A percentile compares a stretch with the other conserved stretches of the same genome.
phyloP scores from a whole-genome alignment of 2,113 vertebrate genomes.

The Columba janthina region DNA sequence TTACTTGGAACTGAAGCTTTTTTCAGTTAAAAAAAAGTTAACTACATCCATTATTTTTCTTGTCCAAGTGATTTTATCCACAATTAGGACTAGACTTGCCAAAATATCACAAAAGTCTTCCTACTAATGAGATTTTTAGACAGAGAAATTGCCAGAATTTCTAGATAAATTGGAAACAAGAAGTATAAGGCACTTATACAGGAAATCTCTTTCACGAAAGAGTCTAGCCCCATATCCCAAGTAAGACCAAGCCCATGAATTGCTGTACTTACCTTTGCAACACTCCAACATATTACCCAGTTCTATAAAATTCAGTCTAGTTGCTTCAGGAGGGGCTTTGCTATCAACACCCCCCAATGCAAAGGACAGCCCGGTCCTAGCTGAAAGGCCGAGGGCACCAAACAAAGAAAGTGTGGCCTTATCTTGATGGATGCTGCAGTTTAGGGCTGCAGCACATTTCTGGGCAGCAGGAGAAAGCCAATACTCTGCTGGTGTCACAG shows the following conservation, averaged over 20 bases:
- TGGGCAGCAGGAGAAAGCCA: background rate
- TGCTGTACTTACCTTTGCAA: background rate
- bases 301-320: background rate
- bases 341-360: background rate
- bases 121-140: slow-evolving; percentile 28
- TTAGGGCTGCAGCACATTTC: background rate
- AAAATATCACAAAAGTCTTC: slow-evolving; percentile 9
- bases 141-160: background rate
- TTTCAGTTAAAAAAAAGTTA: background rate
- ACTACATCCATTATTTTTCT: background rate
- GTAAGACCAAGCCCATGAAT: background rate
- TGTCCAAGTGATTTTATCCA: background rate
- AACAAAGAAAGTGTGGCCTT: background rate
- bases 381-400: background rate
- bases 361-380: background rate
- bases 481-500: background rate
- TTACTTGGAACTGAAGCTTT: background rate
- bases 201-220: background rate
- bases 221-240: background rate
- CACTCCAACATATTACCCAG: background rate
- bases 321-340: background rate
- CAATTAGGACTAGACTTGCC: background rate
- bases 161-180: slow-evolving; percentile 22
- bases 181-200: background rate
- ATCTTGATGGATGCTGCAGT: background rate